Conservation (phyloP, 1,140 invertebrate species). For the Drosophila albomicans region DNA sequence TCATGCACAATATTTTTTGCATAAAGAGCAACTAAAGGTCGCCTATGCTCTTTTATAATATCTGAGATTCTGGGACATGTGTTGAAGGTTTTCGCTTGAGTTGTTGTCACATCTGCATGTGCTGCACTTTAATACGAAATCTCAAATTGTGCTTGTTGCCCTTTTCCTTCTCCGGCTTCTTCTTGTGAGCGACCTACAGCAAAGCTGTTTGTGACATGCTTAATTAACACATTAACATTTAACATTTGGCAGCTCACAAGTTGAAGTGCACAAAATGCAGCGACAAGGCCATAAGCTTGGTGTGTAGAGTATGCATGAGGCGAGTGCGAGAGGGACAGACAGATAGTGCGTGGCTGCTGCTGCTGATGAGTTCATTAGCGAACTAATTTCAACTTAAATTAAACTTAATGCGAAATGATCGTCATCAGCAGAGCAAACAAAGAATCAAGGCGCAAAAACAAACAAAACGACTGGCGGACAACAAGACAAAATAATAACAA, state of each 20-base stretch:
- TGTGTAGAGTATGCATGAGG: neutral
- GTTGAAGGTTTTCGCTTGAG: slow-evolving; percentile 44
- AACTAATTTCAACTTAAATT: slow-evolving; percentile 84
- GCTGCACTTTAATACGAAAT: slow-evolving; percentile 47
- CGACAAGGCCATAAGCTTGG: slow-evolving; percentile 20
- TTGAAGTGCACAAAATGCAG: neutral
- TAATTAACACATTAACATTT: slow-evolving; percentile 84
- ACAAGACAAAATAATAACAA: slow-evolving; percentile 51
- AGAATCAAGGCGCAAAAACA: slow-evolving; percentile 68
- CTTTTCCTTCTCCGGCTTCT: slow-evolving; percentile 1
- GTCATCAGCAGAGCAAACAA: slow-evolving; percentile 83
- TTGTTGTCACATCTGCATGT: slow-evolving; percentile 30
- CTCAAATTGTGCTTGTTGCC: slow-evolving; percentile 6
- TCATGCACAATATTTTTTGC: too few species aligned
- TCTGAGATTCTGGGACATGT: slow-evolving; percentile 32
- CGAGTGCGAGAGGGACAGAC: neutral
- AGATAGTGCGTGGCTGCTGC: slow-evolving; percentile 35
- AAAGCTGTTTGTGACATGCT: slow-evolving; percentile 57
- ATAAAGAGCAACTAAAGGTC: slow-evolving; percentile 17
- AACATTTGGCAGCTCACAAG: slow-evolving; percentile 49
- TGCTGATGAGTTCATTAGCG: slow-evolving; percentile 83
- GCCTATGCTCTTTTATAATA: neutral
- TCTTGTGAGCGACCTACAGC: slow-evolving; percentile 62
- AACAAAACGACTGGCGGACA: slow-evolving; percentile 36
- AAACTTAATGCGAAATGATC: slow-evolving; percentile 84